Conservation (phyloP, 2,888 invertebrate species). For the Tetramorium bicarinatum region DNA sequence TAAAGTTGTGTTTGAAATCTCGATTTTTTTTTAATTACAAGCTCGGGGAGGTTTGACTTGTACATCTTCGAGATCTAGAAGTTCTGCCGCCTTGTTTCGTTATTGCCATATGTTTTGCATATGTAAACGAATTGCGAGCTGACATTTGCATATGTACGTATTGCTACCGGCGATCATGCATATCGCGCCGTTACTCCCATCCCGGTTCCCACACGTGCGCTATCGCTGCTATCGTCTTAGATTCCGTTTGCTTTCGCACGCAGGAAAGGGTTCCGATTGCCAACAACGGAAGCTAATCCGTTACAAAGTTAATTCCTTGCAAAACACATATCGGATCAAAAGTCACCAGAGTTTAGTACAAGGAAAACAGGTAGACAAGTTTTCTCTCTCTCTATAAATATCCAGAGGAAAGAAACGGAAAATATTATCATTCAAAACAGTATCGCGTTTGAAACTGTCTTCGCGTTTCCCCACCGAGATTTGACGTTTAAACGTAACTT, state of each 20-base stretch:
- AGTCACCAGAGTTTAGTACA: not conserved
- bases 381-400: not conserved
- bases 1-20: not conserved
- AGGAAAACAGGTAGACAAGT: too few species aligned
- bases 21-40: not conserved
- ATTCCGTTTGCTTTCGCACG: conserved; percentile 29
- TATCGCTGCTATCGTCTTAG: conserved; percentile 60
- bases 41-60: not conserved
- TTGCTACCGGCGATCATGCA: conserved; percentile 51
- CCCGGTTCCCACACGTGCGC: conserved; percentile 70
- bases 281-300: conserved; percentile 32
- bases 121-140: conserved; percentile 38
- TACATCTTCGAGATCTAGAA: not conserved
- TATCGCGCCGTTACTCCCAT: conserved; percentile 70
- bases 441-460: not conserved
- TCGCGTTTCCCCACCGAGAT: not conserved
- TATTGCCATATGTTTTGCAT: conserved; percentile 39
- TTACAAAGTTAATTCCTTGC: conserved; percentile 16
- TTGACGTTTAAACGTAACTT: not conserved
- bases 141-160: conserved; percentile 38
- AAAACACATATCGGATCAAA: not conserved
- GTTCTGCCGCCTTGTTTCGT: conserved; percentile 11
- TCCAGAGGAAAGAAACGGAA: not conserved
- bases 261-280: conserved; percentile 7
- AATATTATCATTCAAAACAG: conserved; percentile 7